Evolutionary conservation across 92 coral and sea anemone genomes (phyloP).

Genomic region (Hydrozoanthus gracilis): DNA sequence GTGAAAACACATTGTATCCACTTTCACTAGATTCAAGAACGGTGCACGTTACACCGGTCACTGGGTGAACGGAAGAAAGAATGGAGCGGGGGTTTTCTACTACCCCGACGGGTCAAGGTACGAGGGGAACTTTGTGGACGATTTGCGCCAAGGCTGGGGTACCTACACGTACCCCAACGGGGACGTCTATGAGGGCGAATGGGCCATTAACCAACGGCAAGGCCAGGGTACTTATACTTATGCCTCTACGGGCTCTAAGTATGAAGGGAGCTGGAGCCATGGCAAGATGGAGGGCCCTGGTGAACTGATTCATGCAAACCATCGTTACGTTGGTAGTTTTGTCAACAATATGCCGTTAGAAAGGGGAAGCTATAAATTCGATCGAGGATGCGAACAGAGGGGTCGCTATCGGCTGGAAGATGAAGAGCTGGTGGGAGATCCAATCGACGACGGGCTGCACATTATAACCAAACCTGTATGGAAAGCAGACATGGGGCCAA

Average conservation of each 20-base stretch:
- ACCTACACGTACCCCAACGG: constrained; percentile 82
- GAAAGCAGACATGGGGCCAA: constrained; percentile 61
- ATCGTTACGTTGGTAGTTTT: constrained; percentile 76
- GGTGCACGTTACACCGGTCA: constrained; percentile 83
- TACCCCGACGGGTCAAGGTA: constrained; percentile 89
- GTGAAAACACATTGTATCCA: not conserved
- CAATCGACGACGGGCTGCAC: constrained; percentile 69
- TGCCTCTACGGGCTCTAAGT: constrained; percentile 80
- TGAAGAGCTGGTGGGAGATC: constrained; percentile 49
- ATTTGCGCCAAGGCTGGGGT: constrained; percentile 80
- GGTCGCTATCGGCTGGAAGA: constrained; percentile 76
- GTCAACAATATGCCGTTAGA: constrained; percentile 72
- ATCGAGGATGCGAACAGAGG: constrained; percentile 79
- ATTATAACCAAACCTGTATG: constrained; percentile 63
- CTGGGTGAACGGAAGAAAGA: constrained; percentile 78
- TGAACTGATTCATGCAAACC: constrained; percentile 73
- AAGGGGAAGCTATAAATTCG: constrained; percentile 76
- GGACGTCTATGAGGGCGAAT: constrained; percentile 87
- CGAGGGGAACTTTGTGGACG: constrained; percentile 88
- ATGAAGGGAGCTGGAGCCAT: constrained; percentile 84
- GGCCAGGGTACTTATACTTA: constrained; percentile 89
- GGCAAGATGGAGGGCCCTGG: constrained; percentile 85
- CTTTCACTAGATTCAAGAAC: constrained; percentile 70
- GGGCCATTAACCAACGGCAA: constrained; percentile 73
- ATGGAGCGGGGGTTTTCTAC: constrained; percentile 78